These are phyloP conservation scores for Kradibia gibbosae DNA, from an alignment of 1,140 invertebrate genomes.

Conservation along the genomic window DNA sequence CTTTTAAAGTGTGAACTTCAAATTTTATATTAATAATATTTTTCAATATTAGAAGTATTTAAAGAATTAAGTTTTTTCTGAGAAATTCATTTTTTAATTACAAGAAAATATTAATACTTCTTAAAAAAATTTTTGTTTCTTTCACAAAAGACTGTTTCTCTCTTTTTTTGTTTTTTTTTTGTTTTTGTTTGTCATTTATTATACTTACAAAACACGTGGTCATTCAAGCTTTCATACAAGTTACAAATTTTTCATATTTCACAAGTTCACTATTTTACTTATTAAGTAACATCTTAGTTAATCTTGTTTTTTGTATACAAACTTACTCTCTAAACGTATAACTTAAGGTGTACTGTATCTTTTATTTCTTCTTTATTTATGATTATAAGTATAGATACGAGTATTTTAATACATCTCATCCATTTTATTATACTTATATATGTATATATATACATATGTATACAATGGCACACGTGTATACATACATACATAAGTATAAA, in stretches of 20 bases:
- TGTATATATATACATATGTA: slow-evolving; percentile 48
- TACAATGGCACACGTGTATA: neutral
- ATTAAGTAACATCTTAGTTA: slow-evolving; percentile 55
- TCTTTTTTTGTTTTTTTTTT: slow-evolving; percentile 31
- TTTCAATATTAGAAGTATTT: too few species aligned
- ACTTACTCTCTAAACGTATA: slow-evolving; percentile 67
- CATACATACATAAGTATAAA: slow-evolving; percentile 25
- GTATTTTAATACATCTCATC: slow-evolving; percentile 70
- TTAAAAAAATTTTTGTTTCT: slow-evolving; percentile 21
- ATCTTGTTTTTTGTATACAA: slow-evolving; percentile 70
- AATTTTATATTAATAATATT: too few species aligned
- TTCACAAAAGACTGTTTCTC: slow-evolving; percentile 26
- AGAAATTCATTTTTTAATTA: slow-evolving; percentile 27
- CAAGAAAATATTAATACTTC: slow-evolving; percentile 18
- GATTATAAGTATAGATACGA: slow-evolving; percentile 69
- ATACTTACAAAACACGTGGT: slow-evolving; percentile 20
- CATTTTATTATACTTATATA: slow-evolving; percentile 53
- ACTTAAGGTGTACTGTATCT: slow-evolving; percentile 65
- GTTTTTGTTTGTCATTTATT: slow-evolving; percentile 22
- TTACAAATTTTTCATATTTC: slow-evolving; percentile 36
- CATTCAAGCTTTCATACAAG: slow-evolving; percentile 17
- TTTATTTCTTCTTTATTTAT: slow-evolving; percentile 54
- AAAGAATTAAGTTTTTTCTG: neutral
- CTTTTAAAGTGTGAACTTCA: too few species aligned
- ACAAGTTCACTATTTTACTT: slow-evolving; percentile 42